Percentiles rank a stretch among this genome's conserved stretches.
phyloP scores from a whole-genome alignment of 1,140 invertebrate species.

The Nymphalis io region DNA sequence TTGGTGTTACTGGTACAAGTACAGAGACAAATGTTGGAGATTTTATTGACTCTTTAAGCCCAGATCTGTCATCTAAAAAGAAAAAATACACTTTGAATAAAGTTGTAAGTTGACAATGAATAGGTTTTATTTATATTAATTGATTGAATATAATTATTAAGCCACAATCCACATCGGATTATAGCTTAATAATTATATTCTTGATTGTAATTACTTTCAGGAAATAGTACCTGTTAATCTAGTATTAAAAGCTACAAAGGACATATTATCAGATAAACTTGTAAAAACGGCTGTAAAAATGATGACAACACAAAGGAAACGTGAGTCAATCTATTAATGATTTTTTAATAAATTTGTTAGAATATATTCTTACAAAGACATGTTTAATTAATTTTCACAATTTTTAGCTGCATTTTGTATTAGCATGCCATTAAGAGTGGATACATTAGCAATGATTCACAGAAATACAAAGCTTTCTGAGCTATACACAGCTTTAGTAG shows the following conservation, averaged over 20 bases:
- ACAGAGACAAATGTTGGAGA: constrained; percentile 82
- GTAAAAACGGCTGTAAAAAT: constrained; percentile 79
- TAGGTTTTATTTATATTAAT: background rate
- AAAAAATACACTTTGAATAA: constrained; percentile 74
- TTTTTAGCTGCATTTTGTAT: constrained; percentile 78
- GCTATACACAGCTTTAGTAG: constrained; percentile 87
- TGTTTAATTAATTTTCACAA: constrained; percentile 15
- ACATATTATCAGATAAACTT: constrained; percentile 74
- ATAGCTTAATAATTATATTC: constrained; percentile 6
- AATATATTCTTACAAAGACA: constrained; percentile 21
- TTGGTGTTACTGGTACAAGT: constrained; percentile 78
- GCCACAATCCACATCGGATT: too few relatives aligned
- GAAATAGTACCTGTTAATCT: constrained; percentile 75
- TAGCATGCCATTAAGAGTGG: constrained; percentile 84
- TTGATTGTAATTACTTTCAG: constrained; percentile 54
- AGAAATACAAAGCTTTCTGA: constrained; percentile 83
- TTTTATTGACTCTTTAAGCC: constrained; percentile 74
- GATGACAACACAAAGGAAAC: constrained; percentile 80
- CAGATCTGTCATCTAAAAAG: constrained; percentile 69
- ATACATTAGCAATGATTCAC: constrained; percentile 86
- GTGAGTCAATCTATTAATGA: constrained; percentile 49
- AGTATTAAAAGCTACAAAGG: constrained; percentile 75
- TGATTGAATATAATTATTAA: too few relatives aligned
- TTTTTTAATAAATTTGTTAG: constrained; percentile 4
- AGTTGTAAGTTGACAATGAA: constrained; percentile 58